Evolutionary conservation across 2,797 vertebrate genomes (phyloP).

Genomic region (Florisuga fusca): DNA sequence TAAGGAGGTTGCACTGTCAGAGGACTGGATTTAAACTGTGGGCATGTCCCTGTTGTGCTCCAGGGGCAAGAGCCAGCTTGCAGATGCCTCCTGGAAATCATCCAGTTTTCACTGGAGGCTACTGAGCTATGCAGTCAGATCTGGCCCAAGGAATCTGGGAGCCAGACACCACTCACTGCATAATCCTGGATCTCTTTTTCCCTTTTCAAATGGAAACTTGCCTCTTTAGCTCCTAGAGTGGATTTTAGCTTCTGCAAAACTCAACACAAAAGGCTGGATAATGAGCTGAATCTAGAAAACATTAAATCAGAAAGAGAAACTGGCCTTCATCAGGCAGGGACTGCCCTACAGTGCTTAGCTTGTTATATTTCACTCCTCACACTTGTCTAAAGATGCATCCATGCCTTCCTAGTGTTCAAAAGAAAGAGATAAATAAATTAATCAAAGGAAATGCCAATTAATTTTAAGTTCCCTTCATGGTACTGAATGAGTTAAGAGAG

Average conservation of each 20-base stretch:
- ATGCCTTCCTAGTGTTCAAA: slow-evolving; percentile 19
- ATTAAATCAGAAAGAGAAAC: background rate
- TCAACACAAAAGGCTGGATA: background rate
- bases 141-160: background rate
- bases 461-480: slow-evolving; percentile 37
- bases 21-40: background rate
- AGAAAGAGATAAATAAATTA: slow-evolving; percentile 67
- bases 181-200: background rate
- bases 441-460: slow-evolving; percentile 57
- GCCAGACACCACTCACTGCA: background rate
- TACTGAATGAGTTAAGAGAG: slow-evolving; percentile 30
- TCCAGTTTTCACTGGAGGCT: background rate
- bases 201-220: background rate
- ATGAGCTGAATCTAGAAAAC: background rate
- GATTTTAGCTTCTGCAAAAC: background rate
- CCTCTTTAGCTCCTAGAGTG: background rate
- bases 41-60: background rate
- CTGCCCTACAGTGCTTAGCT: background rate
- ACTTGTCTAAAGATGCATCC: slow-evolving; percentile 2
- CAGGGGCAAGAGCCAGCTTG: background rate
- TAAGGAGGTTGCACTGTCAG: background rate
- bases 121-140: background rate
- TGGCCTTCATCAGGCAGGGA: background rate
- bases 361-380: slow-evolving; percentile 12
- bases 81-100: background rate